phyloP scores from a whole-genome alignment of 2,888 invertebrate species.

The Drosophila borealis region DNA sequence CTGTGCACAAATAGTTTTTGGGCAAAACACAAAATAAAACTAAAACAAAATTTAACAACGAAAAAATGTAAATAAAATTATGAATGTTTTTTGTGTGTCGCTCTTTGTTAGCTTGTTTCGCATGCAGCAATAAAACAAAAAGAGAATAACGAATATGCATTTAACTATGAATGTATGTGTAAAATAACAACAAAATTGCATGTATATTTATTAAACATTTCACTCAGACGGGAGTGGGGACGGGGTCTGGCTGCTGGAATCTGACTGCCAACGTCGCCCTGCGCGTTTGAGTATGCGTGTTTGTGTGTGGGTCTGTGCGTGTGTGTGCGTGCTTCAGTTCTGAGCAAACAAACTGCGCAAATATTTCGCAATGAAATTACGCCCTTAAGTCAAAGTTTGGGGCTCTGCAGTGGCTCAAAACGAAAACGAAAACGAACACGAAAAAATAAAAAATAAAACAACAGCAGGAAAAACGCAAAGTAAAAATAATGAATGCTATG shows the following conservation, averaged over 20 bases:
- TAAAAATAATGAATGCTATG: constrained; percentile 68
- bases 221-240: constrained; percentile 19
- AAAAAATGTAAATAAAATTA: constrained; percentile 59
- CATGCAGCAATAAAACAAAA: constrained; percentile 36
- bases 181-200: constrained; percentile 30
- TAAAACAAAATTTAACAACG: constrained; percentile 12
- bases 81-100: constrained; percentile 56
- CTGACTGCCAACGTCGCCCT: constrained; percentile 16
- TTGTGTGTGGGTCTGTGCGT: constrained; percentile 15
- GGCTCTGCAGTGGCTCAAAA: constrained; percentile 38
- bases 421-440: constrained; percentile 43
- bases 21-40: constrained; percentile 11
- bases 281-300: constrained; percentile 8
- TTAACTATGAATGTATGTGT: constrained; percentile 14
- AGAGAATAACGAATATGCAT: constrained; percentile 18
- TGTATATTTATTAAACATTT: constrained; percentile 73
- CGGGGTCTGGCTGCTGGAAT: constrained; percentile 7
- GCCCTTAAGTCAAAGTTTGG: constrained; percentile 75
- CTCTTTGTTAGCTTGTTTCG: constrained; percentile 29
- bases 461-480: constrained; percentile 36
- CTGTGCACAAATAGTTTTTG: constrained; percentile 62
- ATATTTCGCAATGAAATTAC: constrained; percentile 77
- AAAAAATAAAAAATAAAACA: constrained; percentile 10
- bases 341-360: constrained; percentile 61
- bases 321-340: constrained; percentile 45